Conservation (phyloP, 2,113 vertebrate species). For the Protobothrops mucrosquamatus region DNA sequence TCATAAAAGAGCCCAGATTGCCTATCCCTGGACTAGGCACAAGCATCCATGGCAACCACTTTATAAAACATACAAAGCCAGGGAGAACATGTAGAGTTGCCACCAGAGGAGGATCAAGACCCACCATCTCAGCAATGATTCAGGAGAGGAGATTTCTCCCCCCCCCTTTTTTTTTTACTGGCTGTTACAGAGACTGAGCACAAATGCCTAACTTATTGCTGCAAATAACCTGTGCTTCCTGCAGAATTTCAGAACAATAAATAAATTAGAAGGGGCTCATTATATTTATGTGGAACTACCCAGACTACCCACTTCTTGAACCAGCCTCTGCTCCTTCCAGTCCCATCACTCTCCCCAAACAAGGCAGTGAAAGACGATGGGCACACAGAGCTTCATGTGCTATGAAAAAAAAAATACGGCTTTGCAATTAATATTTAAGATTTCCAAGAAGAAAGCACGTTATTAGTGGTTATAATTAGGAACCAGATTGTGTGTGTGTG, state of each 20-base stretch:
- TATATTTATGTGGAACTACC: conserved; percentile 15
- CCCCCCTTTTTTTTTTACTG: neutral
- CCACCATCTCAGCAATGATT: neutral
- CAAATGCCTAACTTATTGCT: conserved; percentile 8
- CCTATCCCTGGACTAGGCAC: too few relatives aligned
- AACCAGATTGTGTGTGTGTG: conserved; percentile 21
- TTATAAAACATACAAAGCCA: neutral
- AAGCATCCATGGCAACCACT: neutral
- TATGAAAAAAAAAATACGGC: conserved; percentile 32
- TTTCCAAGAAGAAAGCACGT: conserved; percentile 52
- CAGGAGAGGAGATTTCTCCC: neutral
- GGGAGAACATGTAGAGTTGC: neutral
- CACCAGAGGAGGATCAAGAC: conserved; percentile 6
- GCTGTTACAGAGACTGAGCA: neutral
- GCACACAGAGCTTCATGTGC: conserved; percentile 8
- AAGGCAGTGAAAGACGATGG: neutral
- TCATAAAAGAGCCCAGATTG: too few relatives aligned
- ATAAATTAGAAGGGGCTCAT: conserved; percentile 28
- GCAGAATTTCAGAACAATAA: conserved; percentile 28
- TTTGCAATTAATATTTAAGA: conserved; percentile 57
- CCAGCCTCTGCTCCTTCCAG: neutral
- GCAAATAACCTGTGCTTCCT: conserved; percentile 11
- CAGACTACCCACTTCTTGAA: neutral
- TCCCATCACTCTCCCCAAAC: neutral
- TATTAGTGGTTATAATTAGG: conserved; percentile 57